These are phyloP conservation scores for Colistium nudipinnis DNA, from an alignment of 2,113 vertebrate species.

Conservation along the genomic window DNA sequence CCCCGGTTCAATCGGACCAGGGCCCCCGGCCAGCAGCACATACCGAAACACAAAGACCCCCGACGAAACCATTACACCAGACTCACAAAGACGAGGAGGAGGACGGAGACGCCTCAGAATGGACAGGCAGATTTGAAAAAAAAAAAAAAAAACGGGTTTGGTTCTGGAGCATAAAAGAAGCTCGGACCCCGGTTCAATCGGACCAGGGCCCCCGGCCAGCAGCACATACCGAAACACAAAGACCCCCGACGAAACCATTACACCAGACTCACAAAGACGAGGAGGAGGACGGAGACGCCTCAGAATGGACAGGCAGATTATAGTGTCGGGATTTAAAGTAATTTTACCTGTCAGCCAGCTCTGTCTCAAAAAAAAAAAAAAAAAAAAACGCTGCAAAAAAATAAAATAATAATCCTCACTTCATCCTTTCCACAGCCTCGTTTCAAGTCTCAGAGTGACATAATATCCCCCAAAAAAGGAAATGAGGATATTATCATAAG, in stretches of 20 bases:
- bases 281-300: background rate
- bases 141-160: slow-evolving; percentile 25
- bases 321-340: background rate
- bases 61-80: slow-evolving; percentile 35
- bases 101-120: slow-evolving; percentile 21
- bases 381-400: too few species aligned
- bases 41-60: slow-evolving; percentile 61
- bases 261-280: slow-evolving; percentile 21
- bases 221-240: slow-evolving; percentile 65
- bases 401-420: too few species aligned
- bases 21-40: slow-evolving; percentile 52
- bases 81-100: slow-evolving; percentile 52
- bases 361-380: too few species aligned
- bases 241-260: slow-evolving; percentile 41
- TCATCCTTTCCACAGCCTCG: too few species aligned
- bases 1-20: background rate
- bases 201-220: slow-evolving; percentile 39
- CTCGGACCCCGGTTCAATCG: background rate
- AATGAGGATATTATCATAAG: too few species aligned
- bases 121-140: too few species aligned
- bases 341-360: slow-evolving; percentile 55
- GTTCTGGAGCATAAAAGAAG: slow-evolving; percentile 13
- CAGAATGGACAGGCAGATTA: slow-evolving; percentile 49
- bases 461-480: too few species aligned
- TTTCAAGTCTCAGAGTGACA: too few species aligned